Evolutionary conservation across 2,113 vertebrate species (phyloP).

Genomic region (Corythoichthys intestinalis): DNA sequence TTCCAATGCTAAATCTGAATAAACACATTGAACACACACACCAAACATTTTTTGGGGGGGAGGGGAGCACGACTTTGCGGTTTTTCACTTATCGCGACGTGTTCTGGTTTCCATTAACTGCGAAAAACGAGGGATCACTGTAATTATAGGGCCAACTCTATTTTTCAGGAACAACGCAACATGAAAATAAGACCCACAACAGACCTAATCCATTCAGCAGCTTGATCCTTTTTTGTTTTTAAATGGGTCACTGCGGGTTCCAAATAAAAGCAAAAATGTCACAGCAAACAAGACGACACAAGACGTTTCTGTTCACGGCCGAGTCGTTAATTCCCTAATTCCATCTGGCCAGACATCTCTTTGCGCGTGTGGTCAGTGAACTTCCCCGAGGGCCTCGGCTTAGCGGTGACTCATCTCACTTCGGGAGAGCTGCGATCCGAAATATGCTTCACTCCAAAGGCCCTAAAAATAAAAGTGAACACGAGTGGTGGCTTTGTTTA

Average conservation of each 20-base stretch:
- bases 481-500: not conserved
- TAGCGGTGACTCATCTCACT: constrained; percentile 5
- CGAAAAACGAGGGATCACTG: too few species aligned
- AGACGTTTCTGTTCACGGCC: not conserved
- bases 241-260: not conserved
- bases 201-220: too few species aligned
- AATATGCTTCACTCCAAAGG: not conserved
- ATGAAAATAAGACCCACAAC: too few species aligned
- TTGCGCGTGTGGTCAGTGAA: not conserved
- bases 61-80: too few species aligned
- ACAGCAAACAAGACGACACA: not conserved
- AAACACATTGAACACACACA: too few species aligned
- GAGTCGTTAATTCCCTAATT: constrained; percentile 15
- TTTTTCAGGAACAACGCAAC: too few species aligned
- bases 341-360: constrained; percentile 18
- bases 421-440: not conserved
- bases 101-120: too few species aligned
- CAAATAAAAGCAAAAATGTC: not conserved
- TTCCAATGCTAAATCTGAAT: too few species aligned
- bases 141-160: too few species aligned
- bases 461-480: not conserved
- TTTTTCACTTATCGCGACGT: too few species aligned
- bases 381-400: not conserved
- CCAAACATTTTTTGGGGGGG: too few species aligned
- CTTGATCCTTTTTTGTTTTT: too few species aligned